phyloP scores from a whole-genome alignment of 2,888 invertebrate genomes.

The Cephus sareptanus region DNA sequence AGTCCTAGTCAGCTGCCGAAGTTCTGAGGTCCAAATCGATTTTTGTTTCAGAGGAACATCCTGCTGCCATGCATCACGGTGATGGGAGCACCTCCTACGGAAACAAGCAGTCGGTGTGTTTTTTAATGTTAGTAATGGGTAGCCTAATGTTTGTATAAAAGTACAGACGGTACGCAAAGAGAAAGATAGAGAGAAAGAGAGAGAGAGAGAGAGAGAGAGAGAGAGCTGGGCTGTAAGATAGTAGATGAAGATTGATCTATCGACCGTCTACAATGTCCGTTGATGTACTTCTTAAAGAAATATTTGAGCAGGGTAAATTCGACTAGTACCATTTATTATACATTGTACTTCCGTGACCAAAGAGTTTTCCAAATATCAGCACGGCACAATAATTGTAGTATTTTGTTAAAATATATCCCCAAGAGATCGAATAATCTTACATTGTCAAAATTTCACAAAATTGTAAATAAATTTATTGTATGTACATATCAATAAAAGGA shows the following conservation, averaged over 20 bases:
- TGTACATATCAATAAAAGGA: conserved; percentile 64
- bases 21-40: conserved; percentile 4
- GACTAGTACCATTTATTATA: conserved; percentile 38
- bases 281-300: conserved; percentile 10
- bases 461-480: conserved; percentile 63
- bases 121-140: conserved; percentile 51
- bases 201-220: conserved; percentile 18
- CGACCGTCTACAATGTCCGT: background rate
- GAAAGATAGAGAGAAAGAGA: conserved; percentile 16
- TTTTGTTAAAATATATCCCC: conserved; percentile 47
- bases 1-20: no score
- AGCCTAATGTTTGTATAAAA: conserved; percentile 53
- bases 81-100: conserved; percentile 67
- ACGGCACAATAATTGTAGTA: conserved; percentile 55
- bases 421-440: conserved; percentile 39
- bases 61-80: conserved; percentile 87
- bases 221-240: background rate
- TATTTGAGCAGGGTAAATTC: conserved; percentile 50
- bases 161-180: conserved; percentile 15
- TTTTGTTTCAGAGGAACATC: conserved; percentile 80
- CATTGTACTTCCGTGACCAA: conserved; percentile 54
- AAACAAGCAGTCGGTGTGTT: conserved; percentile 42
- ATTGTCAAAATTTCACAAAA: conserved; percentile 47
- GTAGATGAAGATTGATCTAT: background rate
- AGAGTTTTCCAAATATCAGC: conserved; percentile 49